Conservation (phyloP, 2,113 vertebrate genomes). For the Xyliphius kryptos region DNA sequence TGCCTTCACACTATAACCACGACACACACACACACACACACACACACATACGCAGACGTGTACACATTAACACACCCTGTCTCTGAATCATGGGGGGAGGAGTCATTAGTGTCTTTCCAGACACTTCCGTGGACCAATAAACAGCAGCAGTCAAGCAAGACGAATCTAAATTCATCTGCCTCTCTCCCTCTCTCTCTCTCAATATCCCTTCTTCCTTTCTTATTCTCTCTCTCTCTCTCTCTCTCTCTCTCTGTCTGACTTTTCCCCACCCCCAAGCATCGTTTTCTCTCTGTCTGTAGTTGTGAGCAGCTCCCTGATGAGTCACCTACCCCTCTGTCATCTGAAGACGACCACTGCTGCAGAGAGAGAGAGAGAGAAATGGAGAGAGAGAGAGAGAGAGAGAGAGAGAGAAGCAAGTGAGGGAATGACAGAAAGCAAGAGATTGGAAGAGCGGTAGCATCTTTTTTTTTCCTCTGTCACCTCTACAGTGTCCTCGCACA, state of each 20-base stretch:
- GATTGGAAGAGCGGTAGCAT: background rate
- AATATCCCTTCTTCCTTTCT: background rate
- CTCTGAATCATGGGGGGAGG: slow-evolving; percentile 30
- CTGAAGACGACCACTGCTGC: slow-evolving; percentile 39
- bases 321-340: slow-evolving; percentile 50
- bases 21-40: background rate
- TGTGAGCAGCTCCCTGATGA: slow-evolving; percentile 45
- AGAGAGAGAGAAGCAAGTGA: background rate
- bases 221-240: background rate
- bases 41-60: background rate
- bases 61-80: background rate
- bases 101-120: slow-evolving; percentile 47
- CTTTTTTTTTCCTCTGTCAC: slow-evolving; percentile 24
- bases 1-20: no score
- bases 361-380: slow-evolving; percentile 26
- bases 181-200: no score
- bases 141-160: slow-evolving; percentile 49
- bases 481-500: slow-evolving; percentile 25
- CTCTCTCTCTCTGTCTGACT: background rate
- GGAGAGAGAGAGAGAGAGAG: background rate
- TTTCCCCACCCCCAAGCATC: background rate
- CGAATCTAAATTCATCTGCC: slow-evolving; percentile 46
- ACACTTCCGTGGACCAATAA: slow-evolving; percentile 48
- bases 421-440: background rate
- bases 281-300: slow-evolving; percentile 35